Percentiles rank a stretch among this genome's conserved stretches.
Evolutionary conservation across 2,888 invertebrate species (phyloP).

Genomic region (Falcaria lacertinaria): DNA sequence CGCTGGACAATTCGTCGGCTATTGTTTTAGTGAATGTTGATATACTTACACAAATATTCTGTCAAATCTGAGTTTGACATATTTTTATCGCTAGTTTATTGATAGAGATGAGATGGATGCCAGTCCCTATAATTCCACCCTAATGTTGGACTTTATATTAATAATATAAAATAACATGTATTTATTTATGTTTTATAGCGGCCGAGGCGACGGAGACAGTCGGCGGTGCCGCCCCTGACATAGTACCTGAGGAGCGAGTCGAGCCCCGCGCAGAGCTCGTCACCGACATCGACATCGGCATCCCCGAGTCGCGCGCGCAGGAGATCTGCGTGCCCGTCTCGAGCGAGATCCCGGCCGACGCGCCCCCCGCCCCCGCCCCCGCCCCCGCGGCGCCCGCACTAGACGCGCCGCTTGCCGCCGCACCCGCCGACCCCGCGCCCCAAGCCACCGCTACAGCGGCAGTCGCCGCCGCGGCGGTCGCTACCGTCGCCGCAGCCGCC

Average conservation of each 20-base stretch:
- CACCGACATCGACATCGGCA: conserved; percentile 63
- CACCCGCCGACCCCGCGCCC: conserved; percentile 28
- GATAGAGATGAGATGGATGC: no score
- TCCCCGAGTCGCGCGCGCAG: conserved; percentile 63
- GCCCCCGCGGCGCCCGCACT: conserved; percentile 25
- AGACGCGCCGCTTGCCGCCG: conserved; percentile 24
- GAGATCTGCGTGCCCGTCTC: conserved; percentile 73
- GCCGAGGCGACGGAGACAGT: conserved; percentile 9
- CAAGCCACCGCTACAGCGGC: conserved; percentile 22
- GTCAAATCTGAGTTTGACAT: no score
- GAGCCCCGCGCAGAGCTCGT: conserved; percentile 48
- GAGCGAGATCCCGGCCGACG: conserved; percentile 54
- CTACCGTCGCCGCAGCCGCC: conserved; percentile 23
- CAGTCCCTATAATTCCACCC: no score
- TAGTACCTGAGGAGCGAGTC: conserved; percentile 48
- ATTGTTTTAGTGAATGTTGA: no score
- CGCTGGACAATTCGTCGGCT: no score
- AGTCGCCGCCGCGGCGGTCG: conserved; percentile 24
- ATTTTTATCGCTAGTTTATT: no score
- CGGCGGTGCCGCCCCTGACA: conserved; percentile 53
- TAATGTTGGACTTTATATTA: no score
- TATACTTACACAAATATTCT: no score
- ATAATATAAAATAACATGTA: no score
- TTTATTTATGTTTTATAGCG: background rate
- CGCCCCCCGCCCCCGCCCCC: conserved; percentile 38